Evolutionary conservation across 2,888 invertebrate species (phyloP).

Genomic region (Eutolmus rufibarbis): DNA sequence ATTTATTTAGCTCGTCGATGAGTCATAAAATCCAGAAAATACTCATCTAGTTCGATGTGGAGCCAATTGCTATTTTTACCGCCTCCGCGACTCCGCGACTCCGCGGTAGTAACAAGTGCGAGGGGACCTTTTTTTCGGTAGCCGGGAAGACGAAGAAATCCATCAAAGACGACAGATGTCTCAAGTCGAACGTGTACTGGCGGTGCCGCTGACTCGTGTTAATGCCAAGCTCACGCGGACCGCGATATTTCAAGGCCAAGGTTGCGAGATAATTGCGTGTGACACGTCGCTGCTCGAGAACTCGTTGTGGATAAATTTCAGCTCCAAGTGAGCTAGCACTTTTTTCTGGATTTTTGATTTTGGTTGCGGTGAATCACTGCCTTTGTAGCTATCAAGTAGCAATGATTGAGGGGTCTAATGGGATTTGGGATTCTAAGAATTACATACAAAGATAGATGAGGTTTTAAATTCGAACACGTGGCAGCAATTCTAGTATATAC

Average conservation of each 20-base stretch:
- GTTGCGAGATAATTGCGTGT: not conserved
- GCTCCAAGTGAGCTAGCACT: not conserved
- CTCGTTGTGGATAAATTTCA: not conserved
- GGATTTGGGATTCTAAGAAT: not conserved
- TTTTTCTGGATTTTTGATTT: not conserved
- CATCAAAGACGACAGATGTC: not conserved
- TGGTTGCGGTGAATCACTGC: not conserved
- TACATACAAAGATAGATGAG: not conserved
- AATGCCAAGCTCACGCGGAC: not conserved
- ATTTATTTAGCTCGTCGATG: not conserved
- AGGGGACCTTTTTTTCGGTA: not conserved
- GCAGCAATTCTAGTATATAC: too few species aligned
- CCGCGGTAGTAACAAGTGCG: not conserved
- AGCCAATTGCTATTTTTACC: slow-evolving; percentile 24
- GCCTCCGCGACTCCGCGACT: not conserved
- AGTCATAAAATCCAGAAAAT: not conserved
- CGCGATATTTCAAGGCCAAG: not conserved
- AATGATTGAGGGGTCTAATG: not conserved
- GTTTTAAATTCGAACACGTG: not conserved
- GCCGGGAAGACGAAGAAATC: not conserved
- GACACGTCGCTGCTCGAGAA: not conserved
- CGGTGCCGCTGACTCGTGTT: not conserved
- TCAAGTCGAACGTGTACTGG: not conserved
- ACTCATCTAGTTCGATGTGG: not conserved
- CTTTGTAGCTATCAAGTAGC: not conserved